Evolutionary conservation across 2,797 vertebrate species (phyloP), one percentile per base, ranked within the genome.

Genomic region (Fratercula arctica): DNA sequence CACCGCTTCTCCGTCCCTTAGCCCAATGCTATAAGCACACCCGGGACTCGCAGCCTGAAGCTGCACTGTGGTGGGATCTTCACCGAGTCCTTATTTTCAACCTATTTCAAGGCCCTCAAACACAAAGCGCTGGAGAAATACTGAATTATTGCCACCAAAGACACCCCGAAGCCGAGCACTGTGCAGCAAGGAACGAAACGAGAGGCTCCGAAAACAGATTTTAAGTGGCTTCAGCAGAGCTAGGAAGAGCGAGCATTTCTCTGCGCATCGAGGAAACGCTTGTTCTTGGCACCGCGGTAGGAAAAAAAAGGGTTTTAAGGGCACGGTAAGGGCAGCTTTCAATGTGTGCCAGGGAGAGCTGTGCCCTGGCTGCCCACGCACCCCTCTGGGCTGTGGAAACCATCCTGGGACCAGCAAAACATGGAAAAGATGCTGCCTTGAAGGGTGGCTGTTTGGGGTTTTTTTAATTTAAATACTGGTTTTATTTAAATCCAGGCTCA

Each of bases 201-300:
- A 43, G 39, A 21, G 51, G 50, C 31, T 69, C 46, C 4, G 0
- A 75, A 79, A 16, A 1, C 14, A 31, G 18, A 39, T 35, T 64
- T 67, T 26, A 31, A 28, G 53, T 18, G 31, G 67, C 17, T 70
- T 75, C 8, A 1, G 57, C 28, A 70, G 51, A 85, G 45, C 46
- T 35, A 63, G 74, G 74, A 67, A 57, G 26, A 73, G 24, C 0
- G 4, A 80, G 37, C 20, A 6, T 61, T 59, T 57, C 50, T 16
- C 56, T 31, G n/a, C 0, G 1, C 18, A 31, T 43, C 0, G 1
- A 57, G 60, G 31, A 59, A 83, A 33, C 2, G 3, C 1, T 1
- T n/a, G 3, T 41, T 64, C 35, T 64, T 63, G 84, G 25, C 61
- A n/a, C 33, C 0, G 8, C 0, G 2, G 45, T 4, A 59, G 61